A percentile compares a stretch with the other conserved stretches of the same genome.
Evolutionary conservation across 1,140 invertebrate genomes (phyloP).

Genomic region (Neomicropteryx cornuta): DNA sequence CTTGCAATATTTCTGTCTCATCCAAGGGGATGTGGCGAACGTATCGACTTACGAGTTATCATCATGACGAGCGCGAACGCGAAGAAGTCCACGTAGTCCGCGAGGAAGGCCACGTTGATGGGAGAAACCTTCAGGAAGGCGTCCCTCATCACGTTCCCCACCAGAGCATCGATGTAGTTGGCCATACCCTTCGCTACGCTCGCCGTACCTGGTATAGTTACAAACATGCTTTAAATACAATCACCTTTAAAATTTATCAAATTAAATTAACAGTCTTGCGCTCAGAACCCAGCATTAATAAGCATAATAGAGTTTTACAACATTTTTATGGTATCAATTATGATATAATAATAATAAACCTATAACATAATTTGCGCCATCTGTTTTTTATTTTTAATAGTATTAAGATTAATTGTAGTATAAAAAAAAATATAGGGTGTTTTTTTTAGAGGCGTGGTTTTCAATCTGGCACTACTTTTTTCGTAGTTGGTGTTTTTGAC

Average conservation of each 20-base stretch:
- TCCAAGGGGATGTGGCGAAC: no score
- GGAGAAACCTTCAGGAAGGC: slow-evolving; percentile 55
- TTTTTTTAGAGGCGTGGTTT: no score
- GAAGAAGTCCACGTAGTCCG: slow-evolving; percentile 75
- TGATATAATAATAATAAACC: background rate
- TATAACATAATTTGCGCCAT: no score
- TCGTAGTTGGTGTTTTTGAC: no score
- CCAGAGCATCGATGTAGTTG: slow-evolving; percentile 76
- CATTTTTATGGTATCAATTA: background rate
- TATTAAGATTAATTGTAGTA: no score
- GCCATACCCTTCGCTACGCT: slow-evolving; percentile 87
- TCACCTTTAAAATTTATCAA: background rate
- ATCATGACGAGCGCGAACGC: slow-evolving; percentile 59
- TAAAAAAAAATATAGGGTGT: no score
- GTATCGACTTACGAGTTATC: slow-evolving; percentile 37
- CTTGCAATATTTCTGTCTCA: no score
- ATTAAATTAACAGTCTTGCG: background rate
- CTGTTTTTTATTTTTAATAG: no score
- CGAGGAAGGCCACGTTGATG: slow-evolving; percentile 60
- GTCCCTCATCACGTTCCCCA: slow-evolving; percentile 59
- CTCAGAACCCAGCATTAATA: background rate
- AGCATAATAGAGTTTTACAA: background rate
- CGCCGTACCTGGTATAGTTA: slow-evolving; percentile 61
- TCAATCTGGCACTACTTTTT: no score
- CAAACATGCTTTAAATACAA: background rate